A percentile compares a stretch with the other conserved stretches of the same genome.
phyloP scores from a whole-genome alignment of 1,140 invertebrate species.

The Macrobrachium nipponense region DNA sequence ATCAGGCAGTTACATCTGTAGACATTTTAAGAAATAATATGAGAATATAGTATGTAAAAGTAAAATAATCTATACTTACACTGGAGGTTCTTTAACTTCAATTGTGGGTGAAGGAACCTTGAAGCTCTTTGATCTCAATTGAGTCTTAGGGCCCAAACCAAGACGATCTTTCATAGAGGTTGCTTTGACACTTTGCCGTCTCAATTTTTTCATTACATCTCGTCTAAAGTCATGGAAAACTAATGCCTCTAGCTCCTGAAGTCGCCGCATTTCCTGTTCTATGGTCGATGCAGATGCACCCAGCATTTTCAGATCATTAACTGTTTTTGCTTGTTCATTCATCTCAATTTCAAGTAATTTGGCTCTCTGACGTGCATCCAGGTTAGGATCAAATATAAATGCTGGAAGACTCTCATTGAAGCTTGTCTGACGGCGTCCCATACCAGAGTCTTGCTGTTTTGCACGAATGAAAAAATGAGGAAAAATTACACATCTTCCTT shows the following conservation, averaged over 20 bases:
- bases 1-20: not conserved
- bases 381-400: constrained; percentile 80
- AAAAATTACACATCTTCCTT: not conserved
- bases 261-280: constrained; percentile 87
- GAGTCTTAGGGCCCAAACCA: constrained; percentile 74
- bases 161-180: constrained; percentile 84
- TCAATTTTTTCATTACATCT: constrained; percentile 89
- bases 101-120: constrained; percentile 67
- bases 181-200: constrained; percentile 87
- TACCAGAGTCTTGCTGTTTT: constrained; percentile 69
- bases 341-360: constrained; percentile 97
- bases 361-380: constrained; percentile 89
- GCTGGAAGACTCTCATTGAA: constrained; percentile 62
- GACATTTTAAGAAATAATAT: not conserved
- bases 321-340: constrained; percentile 89
- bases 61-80: constrained; percentile 38
- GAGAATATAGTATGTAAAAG: not conserved
- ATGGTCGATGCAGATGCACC: constrained; percentile 93
- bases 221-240: constrained; percentile 80
- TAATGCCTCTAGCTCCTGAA: constrained; percentile 91
- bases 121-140: constrained; percentile 60
- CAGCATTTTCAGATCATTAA: constrained; percentile 88
- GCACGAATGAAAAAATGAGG: not conserved
- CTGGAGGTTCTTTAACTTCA: constrained; percentile 64
- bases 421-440: constrained; percentile 38